Percentiles rank a stretch among this genome's conserved stretches.
Evolutionary conservation across 2,113 vertebrate species (phyloP).

Genomic region (Eidolon helvum): DNA sequence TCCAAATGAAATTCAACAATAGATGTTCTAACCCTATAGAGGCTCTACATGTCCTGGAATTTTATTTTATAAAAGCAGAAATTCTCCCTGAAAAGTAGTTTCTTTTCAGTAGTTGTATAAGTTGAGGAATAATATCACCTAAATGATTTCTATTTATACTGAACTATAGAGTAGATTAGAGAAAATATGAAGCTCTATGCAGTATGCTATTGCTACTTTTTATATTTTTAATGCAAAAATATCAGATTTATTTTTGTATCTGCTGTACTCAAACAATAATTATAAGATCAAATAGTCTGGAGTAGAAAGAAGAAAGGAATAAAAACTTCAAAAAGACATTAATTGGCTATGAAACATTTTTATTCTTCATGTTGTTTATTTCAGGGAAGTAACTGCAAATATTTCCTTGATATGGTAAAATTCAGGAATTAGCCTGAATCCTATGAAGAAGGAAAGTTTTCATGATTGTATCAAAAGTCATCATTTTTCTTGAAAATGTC

Average conservation of each 20-base stretch:
- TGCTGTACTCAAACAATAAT: background rate
- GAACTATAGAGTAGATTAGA: background rate
- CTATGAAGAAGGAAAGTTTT: conserved; percentile 34
- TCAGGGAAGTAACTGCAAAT: conserved; percentile 19
- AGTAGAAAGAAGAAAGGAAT: background rate
- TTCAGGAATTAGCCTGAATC: conserved; percentile 18
- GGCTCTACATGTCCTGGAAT: background rate
- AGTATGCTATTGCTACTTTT: background rate
- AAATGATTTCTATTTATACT: background rate
- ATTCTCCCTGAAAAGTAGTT: background rate
- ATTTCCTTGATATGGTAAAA: conserved; percentile 31
- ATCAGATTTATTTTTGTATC: background rate
- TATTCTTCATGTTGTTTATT: conserved; percentile 41
- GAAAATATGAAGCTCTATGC: background rate
- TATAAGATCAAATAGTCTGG: background rate
- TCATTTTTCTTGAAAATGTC: conserved; percentile 36
- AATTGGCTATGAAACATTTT: background rate
- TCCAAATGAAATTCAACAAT: conserved; percentile 4
- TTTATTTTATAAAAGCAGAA: conserved; percentile 33
- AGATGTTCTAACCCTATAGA: background rate
- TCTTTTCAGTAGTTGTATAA: background rate
- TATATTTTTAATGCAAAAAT: background rate
- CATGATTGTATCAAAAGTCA: conserved; percentile 24
- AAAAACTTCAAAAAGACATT: conserved; percentile 13
- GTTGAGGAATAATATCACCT: background rate